Evolutionary conservation across 2,797 vertebrate species (phyloP), one percentile per base, ranked within the genome.

Genomic region (Sardinella longiceps): DNA sequence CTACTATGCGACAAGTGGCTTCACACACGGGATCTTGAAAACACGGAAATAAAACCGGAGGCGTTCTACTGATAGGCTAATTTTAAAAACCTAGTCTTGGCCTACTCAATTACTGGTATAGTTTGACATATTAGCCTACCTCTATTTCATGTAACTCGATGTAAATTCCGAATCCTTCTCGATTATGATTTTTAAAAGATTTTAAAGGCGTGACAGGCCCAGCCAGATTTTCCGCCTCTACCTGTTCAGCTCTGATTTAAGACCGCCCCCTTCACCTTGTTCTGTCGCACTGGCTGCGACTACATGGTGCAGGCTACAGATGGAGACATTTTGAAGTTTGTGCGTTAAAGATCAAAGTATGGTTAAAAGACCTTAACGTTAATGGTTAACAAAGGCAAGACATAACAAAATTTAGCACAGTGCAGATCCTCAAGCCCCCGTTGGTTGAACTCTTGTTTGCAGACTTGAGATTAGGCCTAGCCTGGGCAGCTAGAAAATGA

Each of bases 41-140:
- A 77, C 70, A 77, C 37, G 70, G 70, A 77, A 77, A 77, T 77
- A 43, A 77, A 39, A 20, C 18, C 66, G 70, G 12, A 70, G 30
- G 2, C 11, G 30, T 70, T 70, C 30, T 15, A 33, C 28, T 30
- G 5, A 37, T 4, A n/a, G n/a, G 28, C 33, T 37, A 70, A 3
- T 20, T 53, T 53, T n/a, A n/a, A n/a, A 20, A 53, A 20, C 20
- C 11, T 20, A 25, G 23, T 0, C 7, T n/a, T n/a, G n/a, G 25
- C 6, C 53, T 60, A 10, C 9, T 9, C n/a, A 6, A 11, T 9
- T 60, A 20, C 20, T 53, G 12, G 18, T 15, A 70, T 14, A 18
- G 0, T 23, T 10, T 37, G 37, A 7, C 18, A 43, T 37, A 23
- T 77, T 25, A 2, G 56, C 18, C 18, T 60, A 43, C 70, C 37